These are phyloP conservation scores for Gadopsis marmoratus DNA, from an alignment of 2,797 vertebrate species.

Conservation along the genomic window DNA sequence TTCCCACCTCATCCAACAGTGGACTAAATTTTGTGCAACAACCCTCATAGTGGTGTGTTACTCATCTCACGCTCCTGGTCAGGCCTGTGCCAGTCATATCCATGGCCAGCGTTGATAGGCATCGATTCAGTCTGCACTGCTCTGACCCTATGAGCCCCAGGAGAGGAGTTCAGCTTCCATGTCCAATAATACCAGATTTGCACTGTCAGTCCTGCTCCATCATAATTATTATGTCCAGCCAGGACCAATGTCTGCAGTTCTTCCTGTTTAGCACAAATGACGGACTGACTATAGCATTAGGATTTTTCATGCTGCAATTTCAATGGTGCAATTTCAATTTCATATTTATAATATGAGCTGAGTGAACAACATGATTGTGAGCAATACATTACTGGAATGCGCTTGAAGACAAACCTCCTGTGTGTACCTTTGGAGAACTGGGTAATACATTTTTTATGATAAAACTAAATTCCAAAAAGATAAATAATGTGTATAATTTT, in stretches of 20 bases:
- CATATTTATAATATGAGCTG: neutral
- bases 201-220: conserved; percentile 52
- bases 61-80: conserved; percentile 38
- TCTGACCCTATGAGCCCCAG: conserved; percentile 59
- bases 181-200: conserved; percentile 59
- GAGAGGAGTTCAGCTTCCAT: conserved; percentile 55
- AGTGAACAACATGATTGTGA: conserved; percentile 11
- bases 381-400: conserved; percentile 4
- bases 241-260: conserved; percentile 48
- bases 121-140: conserved; percentile 71
- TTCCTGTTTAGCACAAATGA: conserved; percentile 61
- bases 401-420: neutral
- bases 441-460: neutral
- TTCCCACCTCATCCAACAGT: conserved; percentile 9
- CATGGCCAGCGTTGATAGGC: conserved; percentile 63
- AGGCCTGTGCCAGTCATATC: conserved; percentile 62
- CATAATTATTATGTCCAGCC: conserved; percentile 56
- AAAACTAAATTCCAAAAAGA: neutral
- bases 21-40: conserved; percentile 14
- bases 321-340: neutral
- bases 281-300: conserved; percentile 29
- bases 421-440: neutral
- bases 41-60: conserved; percentile 6
- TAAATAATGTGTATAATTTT: neutral
- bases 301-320: conserved; percentile 30